Evolutionary conservation across 2,797 vertebrate species (phyloP).

Genomic region (Choloepus didactylus): DNA sequence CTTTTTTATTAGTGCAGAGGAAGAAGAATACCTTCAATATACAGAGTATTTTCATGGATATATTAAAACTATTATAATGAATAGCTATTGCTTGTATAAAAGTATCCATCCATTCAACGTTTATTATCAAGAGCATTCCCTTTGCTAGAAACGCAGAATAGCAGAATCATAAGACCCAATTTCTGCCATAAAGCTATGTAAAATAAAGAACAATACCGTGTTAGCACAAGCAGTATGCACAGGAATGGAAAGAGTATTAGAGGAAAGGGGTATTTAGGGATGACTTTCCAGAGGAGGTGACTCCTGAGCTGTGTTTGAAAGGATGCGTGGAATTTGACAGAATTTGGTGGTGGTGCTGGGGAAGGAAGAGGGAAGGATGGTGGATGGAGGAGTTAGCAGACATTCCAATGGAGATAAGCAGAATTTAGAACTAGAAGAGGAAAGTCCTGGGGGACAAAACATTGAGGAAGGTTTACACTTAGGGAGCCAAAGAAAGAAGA

Average conservation of each 20-base stretch:
- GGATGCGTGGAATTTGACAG: background rate
- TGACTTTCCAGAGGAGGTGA: background rate
- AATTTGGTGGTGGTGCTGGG: background rate
- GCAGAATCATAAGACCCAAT: background rate
- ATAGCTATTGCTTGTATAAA: background rate
- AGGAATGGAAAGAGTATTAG: background rate
- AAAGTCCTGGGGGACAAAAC: background rate
- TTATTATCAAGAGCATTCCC: background rate
- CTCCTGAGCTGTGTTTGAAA: constrained; percentile 29
- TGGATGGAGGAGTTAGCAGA: background rate
- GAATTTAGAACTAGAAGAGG: constrained; percentile 10
- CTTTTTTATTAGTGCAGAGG: background rate
- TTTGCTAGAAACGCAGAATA: constrained; percentile 18
- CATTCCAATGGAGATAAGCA: background rate
- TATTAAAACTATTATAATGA: constrained; percentile 4
- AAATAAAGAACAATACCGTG: background rate
- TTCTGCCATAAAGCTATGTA: background rate
- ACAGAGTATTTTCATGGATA: background rate
- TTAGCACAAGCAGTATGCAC: background rate
- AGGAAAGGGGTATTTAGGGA: background rate
- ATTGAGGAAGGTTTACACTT: background rate
- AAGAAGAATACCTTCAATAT: background rate
- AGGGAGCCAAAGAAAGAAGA: background rate
- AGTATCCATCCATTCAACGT: background rate
- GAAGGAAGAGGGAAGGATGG: background rate